phyloP scores from a whole-genome alignment of 2,113 vertebrate species.

The Vanacampus margaritifer region DNA sequence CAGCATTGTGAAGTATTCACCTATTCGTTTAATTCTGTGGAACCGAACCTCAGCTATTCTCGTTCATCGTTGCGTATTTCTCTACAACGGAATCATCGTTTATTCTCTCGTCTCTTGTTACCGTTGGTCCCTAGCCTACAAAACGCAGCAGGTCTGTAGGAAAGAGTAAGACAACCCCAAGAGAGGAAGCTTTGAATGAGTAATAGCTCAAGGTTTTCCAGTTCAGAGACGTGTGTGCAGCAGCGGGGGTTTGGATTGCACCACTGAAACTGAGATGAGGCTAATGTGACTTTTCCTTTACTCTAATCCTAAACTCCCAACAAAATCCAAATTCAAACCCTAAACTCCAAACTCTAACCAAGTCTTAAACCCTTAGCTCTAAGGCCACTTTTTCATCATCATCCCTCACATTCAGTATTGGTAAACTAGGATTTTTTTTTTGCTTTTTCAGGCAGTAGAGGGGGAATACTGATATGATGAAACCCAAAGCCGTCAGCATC shows the following conservation, averaged over 20 bases:
- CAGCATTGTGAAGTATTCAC: no score
- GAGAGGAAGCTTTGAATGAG: constrained; percentile 64
- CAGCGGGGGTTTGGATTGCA: constrained; percentile 40
- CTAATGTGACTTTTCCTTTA: constrained; percentile 12
- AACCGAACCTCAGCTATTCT: no score
- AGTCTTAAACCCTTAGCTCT: no score
- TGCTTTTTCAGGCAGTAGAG: neutral
- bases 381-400: neutral
- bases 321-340: no score
- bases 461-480: neutral
- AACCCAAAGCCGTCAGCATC: neutral
- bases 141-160: constrained; percentile 35
- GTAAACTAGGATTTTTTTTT: no score
- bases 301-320: no score
- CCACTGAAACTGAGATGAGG: constrained; percentile 25
- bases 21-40: no score
- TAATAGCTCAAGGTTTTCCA: constrained; percentile 51
- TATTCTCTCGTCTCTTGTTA: constrained; percentile 15
- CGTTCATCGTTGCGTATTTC: no score
- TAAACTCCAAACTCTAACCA: no score
- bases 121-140: constrained; percentile 36
- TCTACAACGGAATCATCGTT: no score
- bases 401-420: neutral
- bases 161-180: constrained; percentile 44
- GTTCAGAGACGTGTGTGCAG: constrained; percentile 24